Percentiles rank a stretch among this genome's conserved stretches.
These are phyloP conservation scores for Oreochromis spilurus DNA, from an alignment of 2,113 vertebrate species.

Conservation along the genomic window DNA sequence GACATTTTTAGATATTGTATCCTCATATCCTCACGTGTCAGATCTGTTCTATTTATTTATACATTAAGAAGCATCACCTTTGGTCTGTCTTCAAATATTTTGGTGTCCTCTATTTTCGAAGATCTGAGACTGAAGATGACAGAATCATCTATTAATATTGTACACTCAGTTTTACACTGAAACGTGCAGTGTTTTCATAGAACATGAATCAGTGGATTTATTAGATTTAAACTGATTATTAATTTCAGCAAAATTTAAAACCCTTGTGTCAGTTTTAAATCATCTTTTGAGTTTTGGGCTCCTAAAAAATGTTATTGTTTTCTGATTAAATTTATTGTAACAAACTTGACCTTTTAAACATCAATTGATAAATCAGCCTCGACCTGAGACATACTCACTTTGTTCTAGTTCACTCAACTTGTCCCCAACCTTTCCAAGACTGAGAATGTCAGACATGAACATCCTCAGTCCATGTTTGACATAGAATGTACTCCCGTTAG, in stretches of 20 bases:
- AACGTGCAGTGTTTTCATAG: not conserved
- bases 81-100: not conserved
- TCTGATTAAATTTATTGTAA: not conserved
- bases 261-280: not conserved
- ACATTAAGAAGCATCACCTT: not conserved
- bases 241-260: not conserved
- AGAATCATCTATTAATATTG: not conserved
- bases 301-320: not conserved
- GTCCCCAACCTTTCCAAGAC: not conserved
- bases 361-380: not conserved
- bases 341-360: not conserved
- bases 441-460: not conserved
- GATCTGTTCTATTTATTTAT: conserved; percentile 51
- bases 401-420: not conserved
- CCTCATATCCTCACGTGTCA: not conserved
- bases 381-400: not conserved
- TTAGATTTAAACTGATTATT: not conserved
- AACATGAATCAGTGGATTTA: not conserved
- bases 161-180: not conserved
- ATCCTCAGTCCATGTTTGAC: not conserved
- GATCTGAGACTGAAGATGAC: not conserved
- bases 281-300: not conserved
- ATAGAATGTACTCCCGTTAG: not conserved
- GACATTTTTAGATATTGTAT: conserved; percentile 10
- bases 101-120: not conserved